These are phyloP conservation scores for Erannis defoliaria DNA, from an alignment of 2,888 invertebrate genomes.

Conservation along the genomic window DNA sequence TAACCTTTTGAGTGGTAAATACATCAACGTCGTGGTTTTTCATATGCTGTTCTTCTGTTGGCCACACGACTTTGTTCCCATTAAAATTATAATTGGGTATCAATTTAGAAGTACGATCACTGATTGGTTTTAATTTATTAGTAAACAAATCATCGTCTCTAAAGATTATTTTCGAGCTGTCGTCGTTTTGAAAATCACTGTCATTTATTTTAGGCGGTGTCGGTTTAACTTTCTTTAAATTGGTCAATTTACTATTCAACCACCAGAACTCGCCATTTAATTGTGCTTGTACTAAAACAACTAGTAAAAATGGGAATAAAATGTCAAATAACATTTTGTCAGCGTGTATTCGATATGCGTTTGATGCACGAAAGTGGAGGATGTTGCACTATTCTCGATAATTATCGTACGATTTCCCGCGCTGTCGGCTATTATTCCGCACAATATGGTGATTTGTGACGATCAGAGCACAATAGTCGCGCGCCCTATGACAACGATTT, in stretches of 20 bases:
- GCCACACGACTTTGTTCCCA: conserved; percentile 44
- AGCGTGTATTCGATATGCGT: conserved; percentile 45
- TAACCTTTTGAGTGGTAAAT: conserved; percentile 11
- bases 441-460: conserved; percentile 66
- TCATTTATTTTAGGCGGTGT: conserved; percentile 66
- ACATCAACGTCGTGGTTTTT: conserved; percentile 22
- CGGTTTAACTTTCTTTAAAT: conserved; percentile 56
- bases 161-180: conserved; percentile 70
- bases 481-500: conserved; percentile 59
- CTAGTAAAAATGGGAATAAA: conserved; percentile 52
- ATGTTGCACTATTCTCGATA: conserved; percentile 67
- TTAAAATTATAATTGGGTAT: conserved; percentile 5
- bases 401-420: conserved; percentile 66
- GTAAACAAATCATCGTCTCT: conserved; percentile 54
- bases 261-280: conserved; percentile 79
- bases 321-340: conserved; percentile 58
- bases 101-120: conserved; percentile 32
- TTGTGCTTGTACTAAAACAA: conserved; percentile 62
- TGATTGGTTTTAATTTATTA: conserved; percentile 33
- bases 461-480: conserved; percentile 54
- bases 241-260: conserved; percentile 68
- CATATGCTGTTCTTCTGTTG: conserved; percentile 30
- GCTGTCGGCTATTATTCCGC: conserved; percentile 66
- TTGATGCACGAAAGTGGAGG: conserved; percentile 65
- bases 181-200: conserved; percentile 71